phyloP scores from a whole-genome alignment of 2,888 invertebrate species.

The Steinernema scapterisci region DNA sequence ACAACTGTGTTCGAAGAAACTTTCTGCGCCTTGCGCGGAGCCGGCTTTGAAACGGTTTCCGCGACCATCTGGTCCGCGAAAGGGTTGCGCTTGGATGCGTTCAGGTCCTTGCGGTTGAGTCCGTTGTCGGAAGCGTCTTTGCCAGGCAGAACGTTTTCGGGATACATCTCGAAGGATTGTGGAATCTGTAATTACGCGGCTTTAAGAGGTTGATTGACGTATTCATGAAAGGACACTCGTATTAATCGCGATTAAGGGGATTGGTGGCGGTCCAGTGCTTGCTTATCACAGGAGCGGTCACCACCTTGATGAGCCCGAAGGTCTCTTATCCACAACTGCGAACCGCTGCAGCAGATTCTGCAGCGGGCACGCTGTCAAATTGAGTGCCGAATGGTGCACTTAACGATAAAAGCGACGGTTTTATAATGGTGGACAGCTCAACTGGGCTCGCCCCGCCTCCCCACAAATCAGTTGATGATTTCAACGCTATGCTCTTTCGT shows the following conservation, averaged over 20 bases:
- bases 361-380: not conserved
- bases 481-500: constrained; percentile 30
- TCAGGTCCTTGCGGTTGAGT: not conserved
- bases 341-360: not conserved
- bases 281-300: too few species aligned
- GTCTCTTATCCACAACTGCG: too few species aligned
- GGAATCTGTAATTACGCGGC: not conserved
- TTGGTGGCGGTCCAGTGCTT: not conserved
- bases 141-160: constrained; percentile 20
- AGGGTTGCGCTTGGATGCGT: not conserved
- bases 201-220: not conserved
- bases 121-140: constrained; percentile 5
- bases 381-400: constrained; percentile 20
- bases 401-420: constrained; percentile 11
- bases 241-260: not conserved
- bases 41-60: not conserved
- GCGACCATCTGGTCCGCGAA: not conserved
- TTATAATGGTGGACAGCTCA: constrained; percentile 19
- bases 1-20: not conserved
- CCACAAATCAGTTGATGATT: constrained; percentile 22
- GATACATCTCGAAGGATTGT: not conserved
- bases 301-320: too few species aligned
- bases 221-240: not conserved
- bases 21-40: not conserved
- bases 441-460: constrained; percentile 18